Evolutionary conservation across 2,797 vertebrate genomes (phyloP).

Genomic region (Epinephelus coioides): DNA sequence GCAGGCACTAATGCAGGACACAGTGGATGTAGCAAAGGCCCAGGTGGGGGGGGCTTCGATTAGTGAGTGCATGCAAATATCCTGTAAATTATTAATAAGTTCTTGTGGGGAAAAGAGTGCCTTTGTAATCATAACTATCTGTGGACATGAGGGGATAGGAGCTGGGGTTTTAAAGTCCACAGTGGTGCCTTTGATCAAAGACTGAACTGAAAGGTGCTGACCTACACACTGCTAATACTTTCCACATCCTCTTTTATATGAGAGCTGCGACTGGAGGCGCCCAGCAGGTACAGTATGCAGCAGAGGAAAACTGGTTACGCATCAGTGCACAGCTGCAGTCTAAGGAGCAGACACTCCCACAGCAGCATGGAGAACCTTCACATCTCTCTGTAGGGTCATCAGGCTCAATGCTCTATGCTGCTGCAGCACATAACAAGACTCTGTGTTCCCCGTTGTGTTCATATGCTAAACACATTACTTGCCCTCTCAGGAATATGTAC

Average conservation of each 20-base stretch:
- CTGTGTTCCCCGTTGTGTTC: conserved; percentile 23
- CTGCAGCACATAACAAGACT: conserved; percentile 1
- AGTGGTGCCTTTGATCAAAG: conserved; percentile 46
- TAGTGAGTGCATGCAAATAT: conserved; percentile 36
- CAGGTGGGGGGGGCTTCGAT: background rate
- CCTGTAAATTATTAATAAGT: conserved; percentile 49
- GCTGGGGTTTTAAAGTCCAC: conserved; percentile 23
- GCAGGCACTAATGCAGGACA: conserved; percentile 15
- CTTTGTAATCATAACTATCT: conserved; percentile 36
- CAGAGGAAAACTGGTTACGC: conserved; percentile 6
- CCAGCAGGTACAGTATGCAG: conserved; percentile 13
- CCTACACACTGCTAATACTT: conserved; percentile 13
- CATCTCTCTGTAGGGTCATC: conserved; percentile 1
- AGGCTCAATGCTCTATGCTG: background rate
- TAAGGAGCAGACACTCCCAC: conserved; percentile 3
- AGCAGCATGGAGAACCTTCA: conserved; percentile 1
- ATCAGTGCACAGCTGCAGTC: conserved; percentile 10
- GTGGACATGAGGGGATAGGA: conserved; percentile 9
- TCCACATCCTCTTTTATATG: conserved; percentile 34
- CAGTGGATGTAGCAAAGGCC: background rate
- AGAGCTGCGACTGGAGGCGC: conserved; percentile 8
- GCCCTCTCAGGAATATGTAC: conserved; percentile 31
- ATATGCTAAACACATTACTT: conserved; percentile 29
- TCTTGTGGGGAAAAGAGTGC: conserved; percentile 21
- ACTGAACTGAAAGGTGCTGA: conserved; percentile 45